Evolutionary conservation across 2,888 invertebrate genomes (phyloP).

Genomic region (Drosophila kuntzei): DNA sequence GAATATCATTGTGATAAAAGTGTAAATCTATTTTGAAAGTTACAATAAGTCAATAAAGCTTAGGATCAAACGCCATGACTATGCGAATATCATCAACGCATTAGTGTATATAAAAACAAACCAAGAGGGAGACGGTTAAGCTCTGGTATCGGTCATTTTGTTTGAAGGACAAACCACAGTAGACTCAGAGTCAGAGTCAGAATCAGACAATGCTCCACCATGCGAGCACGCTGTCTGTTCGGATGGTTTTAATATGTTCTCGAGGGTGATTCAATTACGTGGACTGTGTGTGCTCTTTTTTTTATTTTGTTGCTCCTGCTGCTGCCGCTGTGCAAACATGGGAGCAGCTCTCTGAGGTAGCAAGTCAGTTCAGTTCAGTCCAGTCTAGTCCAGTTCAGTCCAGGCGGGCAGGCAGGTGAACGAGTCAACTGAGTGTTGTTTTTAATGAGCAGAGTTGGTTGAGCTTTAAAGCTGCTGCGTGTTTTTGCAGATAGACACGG

Average conservation of each 20-base stretch:
- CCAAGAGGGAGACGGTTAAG: slow-evolving; percentile 45
- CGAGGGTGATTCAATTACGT: slow-evolving; percentile 79
- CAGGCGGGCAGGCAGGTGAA: slow-evolving; percentile 52
- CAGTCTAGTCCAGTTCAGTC: neutral
- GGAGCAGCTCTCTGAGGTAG: slow-evolving; percentile 34
- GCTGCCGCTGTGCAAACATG: slow-evolving; percentile 53
- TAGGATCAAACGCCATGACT: neutral
- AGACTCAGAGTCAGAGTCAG: slow-evolving; percentile 25
- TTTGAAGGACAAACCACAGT: slow-evolving; percentile 74
- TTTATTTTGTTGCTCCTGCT: slow-evolving; percentile 32
- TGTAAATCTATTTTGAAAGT: no score
- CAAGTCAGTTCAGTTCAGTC: slow-evolving; percentile 33
- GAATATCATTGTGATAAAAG: no score
- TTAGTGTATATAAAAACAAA: slow-evolving; percentile 33
- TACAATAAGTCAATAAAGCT: neutral
- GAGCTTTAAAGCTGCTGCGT: slow-evolving; percentile 59
- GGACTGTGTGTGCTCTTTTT: slow-evolving; percentile 59
- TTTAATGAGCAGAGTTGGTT: slow-evolving; percentile 63
- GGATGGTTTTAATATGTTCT: slow-evolving; percentile 78
- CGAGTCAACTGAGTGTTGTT: slow-evolving; percentile 65
- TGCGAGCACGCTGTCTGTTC: slow-evolving; percentile 38
- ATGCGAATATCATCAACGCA: neutral
- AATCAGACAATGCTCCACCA: slow-evolving; percentile 54
- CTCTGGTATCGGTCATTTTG: slow-evolving; percentile 69
- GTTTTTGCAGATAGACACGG: slow-evolving; percentile 23